phyloP scores from a whole-genome alignment of 1,140 invertebrate species.

The Eriosoma lanigerum region DNA sequence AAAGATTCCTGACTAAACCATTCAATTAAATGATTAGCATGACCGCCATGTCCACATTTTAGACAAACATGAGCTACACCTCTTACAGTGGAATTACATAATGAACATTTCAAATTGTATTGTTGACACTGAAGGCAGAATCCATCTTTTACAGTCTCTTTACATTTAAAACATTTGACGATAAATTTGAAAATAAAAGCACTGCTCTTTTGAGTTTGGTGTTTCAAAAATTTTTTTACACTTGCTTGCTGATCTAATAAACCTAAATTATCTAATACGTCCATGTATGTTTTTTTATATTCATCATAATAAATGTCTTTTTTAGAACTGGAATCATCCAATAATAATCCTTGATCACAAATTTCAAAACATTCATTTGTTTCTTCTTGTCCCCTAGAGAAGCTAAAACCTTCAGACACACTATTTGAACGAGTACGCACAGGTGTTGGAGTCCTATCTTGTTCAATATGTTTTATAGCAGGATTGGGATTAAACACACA shows the following conservation, averaged over 20 bases:
- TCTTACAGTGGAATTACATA: conserved; percentile 83
- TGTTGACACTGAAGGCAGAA: conserved; percentile 72
- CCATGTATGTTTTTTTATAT: conserved; percentile 85
- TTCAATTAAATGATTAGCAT: conserved; percentile 74
- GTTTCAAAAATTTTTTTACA: conserved; percentile 76
- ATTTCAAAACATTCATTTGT: conserved; percentile 45
- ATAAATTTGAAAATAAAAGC: conserved; percentile 67
- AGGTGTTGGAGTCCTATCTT: conserved; percentile 54
- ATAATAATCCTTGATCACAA: conserved; percentile 31
- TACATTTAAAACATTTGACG: conserved; percentile 73
- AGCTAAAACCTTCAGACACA: conserved; percentile 29
- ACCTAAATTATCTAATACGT: conserved; percentile 82
- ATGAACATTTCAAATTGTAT: conserved; percentile 73
- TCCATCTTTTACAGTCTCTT: conserved; percentile 62
- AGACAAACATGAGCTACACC: conserved; percentile 77
- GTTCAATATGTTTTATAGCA: conserved; percentile 56
- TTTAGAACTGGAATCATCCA: conserved; percentile 48
- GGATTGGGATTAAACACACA: conserved; percentile 74
- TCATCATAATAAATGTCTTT: conserved; percentile 72
- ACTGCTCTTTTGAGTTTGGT: conserved; percentile 65
- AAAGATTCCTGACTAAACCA: conserved; percentile 74
- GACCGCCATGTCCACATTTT: conserved; percentile 88
- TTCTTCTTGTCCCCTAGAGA: conserved; percentile 42
- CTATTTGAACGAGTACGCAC: conserved; percentile 29
- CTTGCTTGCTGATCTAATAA: conserved; percentile 79